A percentile compares a stretch with the other conserved stretches of the same genome.
Evolutionary conservation across 2,888 invertebrate species (phyloP).

Genomic region (Thecocarcelia acutangulata): DNA sequence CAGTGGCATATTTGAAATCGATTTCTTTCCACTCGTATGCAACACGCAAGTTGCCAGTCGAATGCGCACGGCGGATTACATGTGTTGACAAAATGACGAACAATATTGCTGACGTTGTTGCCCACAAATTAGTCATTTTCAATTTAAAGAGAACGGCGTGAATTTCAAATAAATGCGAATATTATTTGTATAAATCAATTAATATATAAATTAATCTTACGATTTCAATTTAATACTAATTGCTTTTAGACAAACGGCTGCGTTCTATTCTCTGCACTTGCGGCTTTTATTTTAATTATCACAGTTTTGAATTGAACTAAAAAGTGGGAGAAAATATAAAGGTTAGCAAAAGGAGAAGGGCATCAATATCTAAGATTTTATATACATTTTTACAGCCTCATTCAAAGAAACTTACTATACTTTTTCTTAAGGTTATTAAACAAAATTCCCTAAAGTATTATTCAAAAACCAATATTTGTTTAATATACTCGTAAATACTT

Average conservation of each 20-base stretch:
- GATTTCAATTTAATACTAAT: constrained; percentile 5
- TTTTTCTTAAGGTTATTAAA: too few relatives aligned
- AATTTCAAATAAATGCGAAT: constrained; percentile 13
- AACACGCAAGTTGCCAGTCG: constrained; percentile 86
- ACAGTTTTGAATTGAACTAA: constrained; percentile 17
- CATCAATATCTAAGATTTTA: background rate
- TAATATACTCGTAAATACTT: too few relatives aligned
- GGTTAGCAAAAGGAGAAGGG: constrained; percentile 22
- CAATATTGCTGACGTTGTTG: constrained; percentile 48
- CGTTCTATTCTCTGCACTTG: too few relatives aligned
- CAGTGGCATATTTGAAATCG: constrained; percentile 85
- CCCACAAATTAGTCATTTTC: constrained; percentile 48
- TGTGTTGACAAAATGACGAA: constrained; percentile 62
- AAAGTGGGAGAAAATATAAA: too few relatives aligned
- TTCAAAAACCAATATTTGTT: too few relatives aligned
- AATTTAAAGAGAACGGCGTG: constrained; percentile 1
- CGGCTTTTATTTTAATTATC: constrained; percentile 13
- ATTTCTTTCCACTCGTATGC: constrained; percentile 88
- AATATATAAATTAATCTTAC: constrained; percentile 21
- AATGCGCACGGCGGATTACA: constrained; percentile 66
- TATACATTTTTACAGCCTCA: too few relatives aligned
- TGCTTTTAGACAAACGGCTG: background rate
- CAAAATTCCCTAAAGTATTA: too few relatives aligned
- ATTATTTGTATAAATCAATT: constrained; percentile 52
- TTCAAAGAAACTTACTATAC: too few relatives aligned